Conservation (phyloP, 2,797 vertebrate species). For the Dendrocincla fuliginosa region DNA sequence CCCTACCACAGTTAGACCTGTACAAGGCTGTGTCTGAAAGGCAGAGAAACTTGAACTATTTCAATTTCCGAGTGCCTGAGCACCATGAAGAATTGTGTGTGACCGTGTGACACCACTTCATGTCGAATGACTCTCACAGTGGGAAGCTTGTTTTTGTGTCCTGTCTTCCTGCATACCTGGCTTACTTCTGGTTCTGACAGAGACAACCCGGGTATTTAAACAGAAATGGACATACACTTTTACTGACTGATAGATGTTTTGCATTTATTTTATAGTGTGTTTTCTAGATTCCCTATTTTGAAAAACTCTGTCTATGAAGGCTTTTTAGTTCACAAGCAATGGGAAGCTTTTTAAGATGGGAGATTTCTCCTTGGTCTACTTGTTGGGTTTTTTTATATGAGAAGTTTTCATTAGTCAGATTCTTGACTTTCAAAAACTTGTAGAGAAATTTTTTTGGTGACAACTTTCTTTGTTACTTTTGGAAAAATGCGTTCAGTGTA, state of each 20-base stretch:
- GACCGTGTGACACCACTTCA: slow-evolving; percentile 35
- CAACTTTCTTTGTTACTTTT: neutral
- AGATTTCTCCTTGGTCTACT: neutral
- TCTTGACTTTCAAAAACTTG: neutral
- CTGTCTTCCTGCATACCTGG: neutral
- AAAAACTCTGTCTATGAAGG: neutral
- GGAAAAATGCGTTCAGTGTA: rapidly evolving
- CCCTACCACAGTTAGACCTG: slow-evolving; percentile 32
- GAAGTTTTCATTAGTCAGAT: neutral
- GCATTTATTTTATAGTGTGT: neutral
- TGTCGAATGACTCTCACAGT: slow-evolving; percentile 30
- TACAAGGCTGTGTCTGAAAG: slow-evolving; percentile 53
- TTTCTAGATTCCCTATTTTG: neutral
- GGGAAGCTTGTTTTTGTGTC: slow-evolving; percentile 4
- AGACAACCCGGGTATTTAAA: neutral
- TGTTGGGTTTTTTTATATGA: neutral
- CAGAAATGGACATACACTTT: neutral
- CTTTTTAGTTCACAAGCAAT: neutral
- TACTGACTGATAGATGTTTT: neutral
- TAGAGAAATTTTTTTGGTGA: neutral
- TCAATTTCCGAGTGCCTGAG: slow-evolving; percentile 29
- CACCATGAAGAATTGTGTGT: slow-evolving; percentile 13
- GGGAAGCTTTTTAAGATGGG: neutral
- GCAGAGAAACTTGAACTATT: neutral
- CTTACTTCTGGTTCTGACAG: neutral